Conservation (phyloP, 2,113 vertebrate genomes). For the Vidua chalybeata region DNA sequence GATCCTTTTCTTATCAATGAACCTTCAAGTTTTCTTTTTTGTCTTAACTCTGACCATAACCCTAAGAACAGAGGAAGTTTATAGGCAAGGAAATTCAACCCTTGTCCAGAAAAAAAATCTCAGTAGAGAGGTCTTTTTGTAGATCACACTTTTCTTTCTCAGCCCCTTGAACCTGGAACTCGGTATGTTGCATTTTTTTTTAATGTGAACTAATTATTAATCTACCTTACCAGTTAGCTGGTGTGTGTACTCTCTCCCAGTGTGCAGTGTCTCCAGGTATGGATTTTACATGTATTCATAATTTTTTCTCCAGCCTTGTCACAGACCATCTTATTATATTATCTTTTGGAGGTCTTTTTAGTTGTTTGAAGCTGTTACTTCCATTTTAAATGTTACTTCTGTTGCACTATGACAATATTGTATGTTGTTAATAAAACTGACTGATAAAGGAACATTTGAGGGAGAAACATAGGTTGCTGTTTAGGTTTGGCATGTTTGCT, state of each 20-base stretch:
- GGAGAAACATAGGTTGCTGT: background rate
- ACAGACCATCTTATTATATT: background rate
- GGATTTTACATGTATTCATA: background rate
- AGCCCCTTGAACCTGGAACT: background rate
- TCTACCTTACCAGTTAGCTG: background rate
- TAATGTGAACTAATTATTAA: background rate
- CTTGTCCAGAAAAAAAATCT: background rate
- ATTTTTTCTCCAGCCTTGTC: background rate
- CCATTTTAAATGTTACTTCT: background rate
- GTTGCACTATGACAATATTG: background rate
- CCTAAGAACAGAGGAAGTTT: background rate
- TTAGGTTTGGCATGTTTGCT: background rate
- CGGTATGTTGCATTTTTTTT: background rate
- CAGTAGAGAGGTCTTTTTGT: background rate
- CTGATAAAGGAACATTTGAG: background rate
- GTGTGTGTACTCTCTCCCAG: background rate
- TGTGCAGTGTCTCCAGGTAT: background rate
- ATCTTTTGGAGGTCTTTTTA: background rate
- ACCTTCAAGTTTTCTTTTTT: background rate
- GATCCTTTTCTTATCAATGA: background rate
- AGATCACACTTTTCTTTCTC: background rate
- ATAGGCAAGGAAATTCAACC: background rate
- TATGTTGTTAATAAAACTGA: background rate
- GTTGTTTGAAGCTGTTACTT: background rate
- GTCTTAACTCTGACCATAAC: background rate